Evolutionary conservation across 2,113 vertebrate genomes (phyloP).

Genomic region (Callocephalon fimbriatum): DNA sequence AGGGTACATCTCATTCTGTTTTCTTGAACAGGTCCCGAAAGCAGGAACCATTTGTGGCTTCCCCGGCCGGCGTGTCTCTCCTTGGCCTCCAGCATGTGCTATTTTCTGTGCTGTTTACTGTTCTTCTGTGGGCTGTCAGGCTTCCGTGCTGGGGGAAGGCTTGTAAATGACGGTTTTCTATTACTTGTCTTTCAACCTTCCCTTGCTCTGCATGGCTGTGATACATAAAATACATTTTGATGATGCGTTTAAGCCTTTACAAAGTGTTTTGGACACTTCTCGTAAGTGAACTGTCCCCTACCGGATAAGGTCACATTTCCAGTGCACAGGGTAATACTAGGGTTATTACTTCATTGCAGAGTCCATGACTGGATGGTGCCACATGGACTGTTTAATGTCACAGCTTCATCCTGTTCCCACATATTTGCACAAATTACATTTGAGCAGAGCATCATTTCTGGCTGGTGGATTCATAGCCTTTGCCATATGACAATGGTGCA

Average conservation of each 20-base stretch:
- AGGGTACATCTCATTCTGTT: slow-evolving; percentile 13
- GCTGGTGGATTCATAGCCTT: neutral
- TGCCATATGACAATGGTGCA: neutral
- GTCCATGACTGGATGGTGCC: neutral
- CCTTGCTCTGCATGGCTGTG: neutral
- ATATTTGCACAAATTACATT: neutral
- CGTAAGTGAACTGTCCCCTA: neutral
- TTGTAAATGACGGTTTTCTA: slow-evolving; percentile 54
- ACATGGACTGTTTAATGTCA: neutral
- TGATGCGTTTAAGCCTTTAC: neutral
- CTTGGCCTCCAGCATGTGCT: slow-evolving; percentile 55
- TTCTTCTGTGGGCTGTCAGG: slow-evolving; percentile 84
- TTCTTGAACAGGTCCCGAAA: slow-evolving; percentile 49
- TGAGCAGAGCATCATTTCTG: neutral
- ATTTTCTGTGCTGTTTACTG: slow-evolving; percentile 82
- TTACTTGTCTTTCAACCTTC: neutral
- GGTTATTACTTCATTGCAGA: neutral
- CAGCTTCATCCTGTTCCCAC: neutral
- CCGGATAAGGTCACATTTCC: neutral
- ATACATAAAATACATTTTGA: neutral
- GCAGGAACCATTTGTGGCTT: slow-evolving; percentile 69
- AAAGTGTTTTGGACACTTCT: neutral
- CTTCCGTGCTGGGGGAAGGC: slow-evolving; percentile 74
- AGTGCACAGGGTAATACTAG: neutral
- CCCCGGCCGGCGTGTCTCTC: neutral